Conservation (phyloP, 2,113 vertebrate genomes). For the Varanus komodoensis region DNA sequence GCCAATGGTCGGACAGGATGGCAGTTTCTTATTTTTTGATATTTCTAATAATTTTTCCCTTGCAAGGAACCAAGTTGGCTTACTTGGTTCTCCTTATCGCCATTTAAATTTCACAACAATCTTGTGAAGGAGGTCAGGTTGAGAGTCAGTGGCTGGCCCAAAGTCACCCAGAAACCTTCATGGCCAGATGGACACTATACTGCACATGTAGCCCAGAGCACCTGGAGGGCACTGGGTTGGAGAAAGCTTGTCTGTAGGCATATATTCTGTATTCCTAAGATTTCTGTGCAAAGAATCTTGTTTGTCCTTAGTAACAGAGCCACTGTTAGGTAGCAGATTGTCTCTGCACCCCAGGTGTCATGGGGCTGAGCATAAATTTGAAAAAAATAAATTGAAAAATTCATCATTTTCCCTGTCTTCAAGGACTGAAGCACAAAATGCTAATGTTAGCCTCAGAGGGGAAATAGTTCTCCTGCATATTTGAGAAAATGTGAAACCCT, state of each 20-base stretch:
- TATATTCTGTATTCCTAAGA: not conserved
- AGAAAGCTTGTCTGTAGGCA: not conserved
- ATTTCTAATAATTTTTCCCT: no score
- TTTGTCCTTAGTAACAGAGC: not conserved
- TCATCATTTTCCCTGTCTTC: constrained; percentile 77
- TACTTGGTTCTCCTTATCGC: no score
- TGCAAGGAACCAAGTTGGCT: no score
- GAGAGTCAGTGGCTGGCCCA: no score
- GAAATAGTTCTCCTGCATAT: constrained; percentile 83
- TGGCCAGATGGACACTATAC: no score
- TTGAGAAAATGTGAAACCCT: constrained; percentile 85
- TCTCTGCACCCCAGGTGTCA: not conserved
- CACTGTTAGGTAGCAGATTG: not conserved
- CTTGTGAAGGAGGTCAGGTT: no score
- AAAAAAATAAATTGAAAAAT: constrained; percentile 80
- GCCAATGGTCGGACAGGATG: not conserved
- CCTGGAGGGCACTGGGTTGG: not conserved
- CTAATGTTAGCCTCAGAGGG: constrained; percentile 82
- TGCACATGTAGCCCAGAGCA: not conserved
- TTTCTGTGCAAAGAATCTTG: not conserved
- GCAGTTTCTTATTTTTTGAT: not conserved
- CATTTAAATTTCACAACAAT: no score
- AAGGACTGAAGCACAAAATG: constrained; percentile 80
- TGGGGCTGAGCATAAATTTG: constrained; percentile 63
- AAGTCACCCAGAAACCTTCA: no score